Evolutionary conservation across 2,797 vertebrate genomes (phyloP).

Genomic region (Lagocephalus sceleratus): DNA sequence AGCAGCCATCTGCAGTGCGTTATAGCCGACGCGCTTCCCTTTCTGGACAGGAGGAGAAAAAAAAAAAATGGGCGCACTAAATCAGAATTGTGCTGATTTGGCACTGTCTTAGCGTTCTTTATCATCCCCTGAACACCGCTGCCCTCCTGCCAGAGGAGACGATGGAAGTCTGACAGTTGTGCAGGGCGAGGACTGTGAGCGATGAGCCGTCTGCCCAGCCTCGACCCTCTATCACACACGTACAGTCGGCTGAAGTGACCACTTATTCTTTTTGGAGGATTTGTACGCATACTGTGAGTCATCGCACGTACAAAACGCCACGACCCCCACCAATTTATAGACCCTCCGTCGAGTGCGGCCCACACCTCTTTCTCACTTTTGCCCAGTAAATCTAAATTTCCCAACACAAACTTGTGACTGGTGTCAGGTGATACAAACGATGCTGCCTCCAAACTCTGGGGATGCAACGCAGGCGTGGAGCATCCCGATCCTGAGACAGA

Average conservation of each 20-base stretch:
- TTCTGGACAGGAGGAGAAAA: slow-evolving; percentile 31
- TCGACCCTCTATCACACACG: neutral
- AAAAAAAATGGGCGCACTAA: slow-evolving; percentile 44
- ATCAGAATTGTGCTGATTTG: slow-evolving; percentile 77
- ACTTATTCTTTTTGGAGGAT: slow-evolving; percentile 2
- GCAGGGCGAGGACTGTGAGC: slow-evolving; percentile 36
- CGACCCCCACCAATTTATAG: too few species aligned
- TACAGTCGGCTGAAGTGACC: slow-evolving; percentile 16
- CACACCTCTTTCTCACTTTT: neutral
- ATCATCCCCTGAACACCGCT: slow-evolving; percentile 43
- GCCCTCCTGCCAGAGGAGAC: slow-evolving; percentile 47
- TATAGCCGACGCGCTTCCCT: slow-evolving; percentile 61
- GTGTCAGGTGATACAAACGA: too few species aligned
- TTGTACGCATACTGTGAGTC: slow-evolving; percentile 3
- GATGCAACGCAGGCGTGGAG: slow-evolving; percentile 44
- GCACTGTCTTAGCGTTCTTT: slow-evolving; percentile 57
- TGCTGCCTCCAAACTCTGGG: slow-evolving; percentile 23
- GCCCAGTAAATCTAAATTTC: neutral
- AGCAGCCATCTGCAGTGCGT: slow-evolving; percentile 81
- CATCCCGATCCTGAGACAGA: slow-evolving; percentile 59
- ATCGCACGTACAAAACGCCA: neutral
- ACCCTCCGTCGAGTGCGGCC: neutral
- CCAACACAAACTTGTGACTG: too few species aligned
- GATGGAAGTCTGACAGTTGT: slow-evolving; percentile 36
- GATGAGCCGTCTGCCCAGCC: slow-evolving; percentile 7